These are phyloP conservation scores for Poeciliopsis presidionis DNA, from an alignment of 2,797 vertebrate genomes.

Conservation along the genomic window DNA sequence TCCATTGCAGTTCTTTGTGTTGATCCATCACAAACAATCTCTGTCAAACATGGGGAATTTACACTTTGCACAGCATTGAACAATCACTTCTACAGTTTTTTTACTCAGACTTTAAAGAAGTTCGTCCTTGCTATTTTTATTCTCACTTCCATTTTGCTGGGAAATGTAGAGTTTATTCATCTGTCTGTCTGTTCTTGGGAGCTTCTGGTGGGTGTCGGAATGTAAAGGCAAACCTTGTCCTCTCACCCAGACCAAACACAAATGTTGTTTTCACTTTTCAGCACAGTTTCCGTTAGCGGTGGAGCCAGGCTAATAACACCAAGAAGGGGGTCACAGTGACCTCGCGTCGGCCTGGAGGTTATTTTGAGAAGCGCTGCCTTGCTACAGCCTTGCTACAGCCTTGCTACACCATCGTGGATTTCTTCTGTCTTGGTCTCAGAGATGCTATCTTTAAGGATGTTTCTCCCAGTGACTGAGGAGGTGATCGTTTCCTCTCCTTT, in stretches of 20 bases:
- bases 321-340: conserved; percentile 60
- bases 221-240: conserved; percentile 43
- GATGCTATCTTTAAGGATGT: conserved; percentile 66
- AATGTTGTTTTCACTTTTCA: conserved; percentile 72
- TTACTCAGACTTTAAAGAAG: conserved; percentile 49
- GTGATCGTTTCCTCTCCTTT: conserved; percentile 33
- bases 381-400: conserved; percentile 43
- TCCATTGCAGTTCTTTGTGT: not conserved
- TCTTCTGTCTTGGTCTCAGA: conserved; percentile 54
- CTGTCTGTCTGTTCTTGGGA: conserved; percentile 45
- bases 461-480: conserved; percentile 47
- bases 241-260: conserved; percentile 74
- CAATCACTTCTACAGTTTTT: conserved; percentile 51
- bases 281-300: conserved; percentile 55
- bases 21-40: not conserved
- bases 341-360: conserved; percentile 52
- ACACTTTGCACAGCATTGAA: conserved; percentile 7
- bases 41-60: not conserved
- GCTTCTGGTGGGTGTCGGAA: conserved; percentile 37
- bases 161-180: conserved; percentile 66
- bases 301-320: conserved; percentile 68
- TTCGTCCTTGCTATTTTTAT: conserved; percentile 41
- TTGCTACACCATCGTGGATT: conserved; percentile 61
- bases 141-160: conserved; percentile 34
- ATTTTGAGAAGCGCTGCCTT: conserved; percentile 32